These are phyloP conservation scores for Drosophila testacea DNA, from an alignment of 2,888 invertebrate species.

Conservation along the genomic window DNA sequence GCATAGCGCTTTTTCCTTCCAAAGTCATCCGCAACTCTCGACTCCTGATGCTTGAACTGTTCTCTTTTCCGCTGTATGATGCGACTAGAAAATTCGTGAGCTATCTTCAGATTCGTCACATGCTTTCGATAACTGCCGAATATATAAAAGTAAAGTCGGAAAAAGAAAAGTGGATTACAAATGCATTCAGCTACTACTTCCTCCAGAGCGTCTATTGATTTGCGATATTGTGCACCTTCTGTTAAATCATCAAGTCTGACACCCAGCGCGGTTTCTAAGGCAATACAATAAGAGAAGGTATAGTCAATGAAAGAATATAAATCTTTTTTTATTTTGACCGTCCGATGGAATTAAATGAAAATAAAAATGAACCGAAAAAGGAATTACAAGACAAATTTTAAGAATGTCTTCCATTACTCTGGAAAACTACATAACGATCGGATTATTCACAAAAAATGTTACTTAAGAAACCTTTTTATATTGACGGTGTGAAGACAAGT, in stretches of 20 bases:
- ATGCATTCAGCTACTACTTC: conserved; percentile 84
- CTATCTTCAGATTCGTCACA: conserved; percentile 79
- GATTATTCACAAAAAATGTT: too few relatives aligned
- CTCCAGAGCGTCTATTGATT: conserved; percentile 86
- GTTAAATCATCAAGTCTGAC: conserved; percentile 86
- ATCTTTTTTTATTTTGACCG: not conserved
- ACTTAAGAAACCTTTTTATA: too few relatives aligned
- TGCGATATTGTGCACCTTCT: conserved; percentile 87
- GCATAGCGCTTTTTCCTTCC: conserved; percentile 85
- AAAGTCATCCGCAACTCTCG: conserved; percentile 59
- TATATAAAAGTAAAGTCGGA: conserved; percentile 86
- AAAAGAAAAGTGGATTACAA: conserved; percentile 87
- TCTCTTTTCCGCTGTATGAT: conserved; percentile 85
- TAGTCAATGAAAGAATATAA: not conserved
- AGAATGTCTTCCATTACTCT: too few relatives aligned
- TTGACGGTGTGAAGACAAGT: too few relatives aligned
- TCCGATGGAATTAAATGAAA: too few relatives aligned
- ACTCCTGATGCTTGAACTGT: conserved; percentile 45
- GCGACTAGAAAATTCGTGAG: conserved; percentile 85
- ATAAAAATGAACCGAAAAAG: too few relatives aligned
- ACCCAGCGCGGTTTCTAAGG: conserved; percentile 89
- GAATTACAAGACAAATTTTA: too few relatives aligned
- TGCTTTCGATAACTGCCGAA: conserved; percentile 86
- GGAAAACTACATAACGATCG: too few relatives aligned
- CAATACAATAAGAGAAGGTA: too few relatives aligned